Conservation (phyloP, 53 echinoderm and acorn worm species). For the Actinopyga echinites region DNA sequence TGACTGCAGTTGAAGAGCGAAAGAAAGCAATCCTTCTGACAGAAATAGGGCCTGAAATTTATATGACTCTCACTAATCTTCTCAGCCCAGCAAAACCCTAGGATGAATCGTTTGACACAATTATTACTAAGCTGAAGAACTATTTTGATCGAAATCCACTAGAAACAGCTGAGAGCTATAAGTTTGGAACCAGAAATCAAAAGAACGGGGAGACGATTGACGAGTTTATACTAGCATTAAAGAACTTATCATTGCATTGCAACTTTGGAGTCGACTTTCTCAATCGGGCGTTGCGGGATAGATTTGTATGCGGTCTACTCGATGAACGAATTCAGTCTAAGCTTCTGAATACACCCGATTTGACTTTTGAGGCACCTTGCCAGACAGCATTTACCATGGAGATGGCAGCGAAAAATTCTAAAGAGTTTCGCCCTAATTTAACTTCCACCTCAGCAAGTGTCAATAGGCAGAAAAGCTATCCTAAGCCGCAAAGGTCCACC, state of each 20-base stretch:
- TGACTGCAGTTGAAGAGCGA: conserved; percentile 11
- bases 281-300: conserved; percentile 24
- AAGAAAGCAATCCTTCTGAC: conserved; percentile 50
- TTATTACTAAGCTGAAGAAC: conserved; percentile 5
- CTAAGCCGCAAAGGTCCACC: neutral
- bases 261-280: conserved; percentile 50
- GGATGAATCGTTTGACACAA: neutral
- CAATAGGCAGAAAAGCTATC: neutral
- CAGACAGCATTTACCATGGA: conserved; percentile 32
- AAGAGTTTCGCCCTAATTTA: neutral
- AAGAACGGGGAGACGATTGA: conserved; percentile 4
- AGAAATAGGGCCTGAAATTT: conserved; percentile 25
- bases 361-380: conserved; percentile 41
- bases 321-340: conserved; percentile 41
- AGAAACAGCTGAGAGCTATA: conserved; percentile 36
- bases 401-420: conserved; percentile 23
- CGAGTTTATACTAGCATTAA: conserved; percentile 42
- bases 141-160: conserved; percentile 21
- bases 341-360: conserved; percentile 22
- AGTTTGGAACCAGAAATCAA: too few relatives aligned
- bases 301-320: conserved; percentile 47
- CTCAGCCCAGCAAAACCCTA: conserved; percentile 7
- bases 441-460: neutral
- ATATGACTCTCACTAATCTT: neutral
- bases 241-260: conserved; percentile 30